Evolutionary conservation across 2,888 invertebrate genomes (phyloP).

Genomic region (Calephelis perditalis): DNA sequence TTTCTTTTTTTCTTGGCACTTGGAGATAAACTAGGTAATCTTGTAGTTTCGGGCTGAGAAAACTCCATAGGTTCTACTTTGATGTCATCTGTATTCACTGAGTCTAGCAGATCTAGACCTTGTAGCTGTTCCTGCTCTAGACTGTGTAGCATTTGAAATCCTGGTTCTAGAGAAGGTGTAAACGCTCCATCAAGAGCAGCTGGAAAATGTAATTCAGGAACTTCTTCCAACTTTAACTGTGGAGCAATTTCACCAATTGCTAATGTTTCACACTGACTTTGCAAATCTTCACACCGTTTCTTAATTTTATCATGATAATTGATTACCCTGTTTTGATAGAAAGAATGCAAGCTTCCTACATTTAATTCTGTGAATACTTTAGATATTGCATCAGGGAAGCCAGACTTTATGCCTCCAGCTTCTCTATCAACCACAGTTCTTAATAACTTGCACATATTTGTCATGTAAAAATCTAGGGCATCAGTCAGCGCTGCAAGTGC

Average conservation of each 20-base stretch:
- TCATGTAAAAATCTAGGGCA: slow-evolving; percentile 58
- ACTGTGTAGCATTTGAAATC: slow-evolving; percentile 82
- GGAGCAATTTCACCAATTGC: slow-evolving; percentile 57
- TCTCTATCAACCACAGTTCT: slow-evolving; percentile 61
- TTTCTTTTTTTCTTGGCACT: slow-evolving; percentile 66
- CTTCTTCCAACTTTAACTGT: slow-evolving; percentile 64
- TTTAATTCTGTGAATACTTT: slow-evolving; percentile 67
- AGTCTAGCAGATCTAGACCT: slow-evolving; percentile 61
- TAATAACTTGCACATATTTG: slow-evolving; percentile 64
- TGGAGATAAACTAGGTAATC: slow-evolving; percentile 54
- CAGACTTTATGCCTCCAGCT: slow-evolving; percentile 58
- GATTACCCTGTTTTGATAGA: slow-evolving; percentile 61
- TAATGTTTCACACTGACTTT: slow-evolving; percentile 50
- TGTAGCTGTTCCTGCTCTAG: slow-evolving; percentile 79
- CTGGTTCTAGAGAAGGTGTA: slow-evolving; percentile 79
- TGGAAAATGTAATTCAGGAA: slow-evolving; percentile 75
- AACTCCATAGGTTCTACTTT: slow-evolving; percentile 67
- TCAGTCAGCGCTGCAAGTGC: slow-evolving; percentile 60
- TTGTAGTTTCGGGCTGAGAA: slow-evolving; percentile 54
- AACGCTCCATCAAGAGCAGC: slow-evolving; percentile 70
- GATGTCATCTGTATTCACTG: slow-evolving; percentile 58
- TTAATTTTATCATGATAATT: slow-evolving; percentile 59
- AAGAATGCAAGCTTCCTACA: slow-evolving; percentile 61
- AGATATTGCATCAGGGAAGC: slow-evolving; percentile 66
- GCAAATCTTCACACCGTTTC: slow-evolving; percentile 50